phyloP scores from a whole-genome alignment of 1,140 invertebrate species.

The Cotesia typhae region DNA sequence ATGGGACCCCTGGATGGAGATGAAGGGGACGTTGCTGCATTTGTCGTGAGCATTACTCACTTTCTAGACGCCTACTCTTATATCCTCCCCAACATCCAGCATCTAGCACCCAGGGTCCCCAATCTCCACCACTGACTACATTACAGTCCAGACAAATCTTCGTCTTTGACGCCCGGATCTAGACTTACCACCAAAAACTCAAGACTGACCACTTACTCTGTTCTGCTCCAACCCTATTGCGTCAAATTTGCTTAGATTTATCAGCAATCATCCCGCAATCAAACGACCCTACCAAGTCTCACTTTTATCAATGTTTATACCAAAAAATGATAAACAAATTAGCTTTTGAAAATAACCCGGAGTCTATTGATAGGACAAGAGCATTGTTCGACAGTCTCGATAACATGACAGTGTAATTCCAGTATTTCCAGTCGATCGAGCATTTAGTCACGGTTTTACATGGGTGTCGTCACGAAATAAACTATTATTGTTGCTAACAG shows the following conservation, averaged over 20 bases:
- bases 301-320: too few species aligned
- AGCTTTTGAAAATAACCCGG: too few species aligned
- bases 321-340: too few species aligned
- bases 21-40: conserved; percentile 56
- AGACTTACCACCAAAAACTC: too few species aligned
- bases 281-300: too few species aligned
- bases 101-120: not conserved
- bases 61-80: conserved; percentile 61
- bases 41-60: conserved; percentile 68
- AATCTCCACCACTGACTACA: conserved; percentile 24
- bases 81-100: conserved; percentile 21
- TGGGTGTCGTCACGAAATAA: conserved; percentile 5
- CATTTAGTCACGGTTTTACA: conserved; percentile 9
- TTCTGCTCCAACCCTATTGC: too few species aligned
- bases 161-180: not conserved
- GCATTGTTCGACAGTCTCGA: not conserved
- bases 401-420: not conserved
- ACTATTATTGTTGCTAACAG: not conserved
- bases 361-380: not conserved
- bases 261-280: too few species aligned
- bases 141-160: conserved; percentile 28
- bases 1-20: conserved; percentile 1
- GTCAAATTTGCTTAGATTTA: too few species aligned
- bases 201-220: too few species aligned
- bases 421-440: conserved; percentile 4